phyloP scores from a whole-genome alignment of 2,113 vertebrate species.

The Symphodus melops region DNA sequence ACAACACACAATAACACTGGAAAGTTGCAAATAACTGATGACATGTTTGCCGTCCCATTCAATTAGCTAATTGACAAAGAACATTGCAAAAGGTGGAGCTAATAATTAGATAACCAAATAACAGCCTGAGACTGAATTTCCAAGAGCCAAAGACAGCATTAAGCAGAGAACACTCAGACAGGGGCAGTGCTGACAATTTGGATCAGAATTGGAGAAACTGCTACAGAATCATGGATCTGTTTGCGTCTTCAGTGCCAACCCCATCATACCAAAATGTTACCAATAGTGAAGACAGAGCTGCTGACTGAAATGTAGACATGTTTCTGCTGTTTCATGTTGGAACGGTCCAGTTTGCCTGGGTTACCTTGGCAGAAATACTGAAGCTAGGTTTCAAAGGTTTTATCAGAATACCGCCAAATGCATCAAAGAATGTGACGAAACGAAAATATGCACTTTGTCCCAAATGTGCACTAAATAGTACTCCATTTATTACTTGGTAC shows the following conservation, averaged over 20 bases:
- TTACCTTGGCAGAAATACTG: background rate
- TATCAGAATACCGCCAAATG: background rate
- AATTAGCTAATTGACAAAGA: background rate
- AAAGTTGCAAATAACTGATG: background rate
- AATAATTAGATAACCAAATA: constrained; percentile 11
- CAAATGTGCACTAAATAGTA: too few relatives aligned
- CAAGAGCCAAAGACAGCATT: background rate
- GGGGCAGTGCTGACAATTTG: background rate
- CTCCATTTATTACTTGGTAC: too few relatives aligned
- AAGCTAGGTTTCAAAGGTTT: background rate
- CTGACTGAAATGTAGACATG: background rate
- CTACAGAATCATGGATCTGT: constrained; percentile 17
- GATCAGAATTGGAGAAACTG: constrained; percentile 5
- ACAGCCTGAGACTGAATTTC: background rate
- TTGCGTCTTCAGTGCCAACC: background rate
- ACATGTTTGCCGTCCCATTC: background rate
- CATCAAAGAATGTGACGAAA: too few relatives aligned
- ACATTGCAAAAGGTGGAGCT: background rate
- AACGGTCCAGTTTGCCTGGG: background rate
- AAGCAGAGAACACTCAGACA: constrained; percentile 1
- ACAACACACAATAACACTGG: constrained; percentile 2
- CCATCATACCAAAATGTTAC: too few relatives aligned
- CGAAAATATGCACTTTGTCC: too few relatives aligned
- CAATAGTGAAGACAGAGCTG: too few relatives aligned
- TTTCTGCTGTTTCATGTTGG: background rate